A percentile compares a stretch with the other conserved stretches of the same genome.
These are phyloP conservation scores for Ditula angustiorana DNA, from an alignment of 2,888 invertebrate genomes.

Conservation along the genomic window DNA sequence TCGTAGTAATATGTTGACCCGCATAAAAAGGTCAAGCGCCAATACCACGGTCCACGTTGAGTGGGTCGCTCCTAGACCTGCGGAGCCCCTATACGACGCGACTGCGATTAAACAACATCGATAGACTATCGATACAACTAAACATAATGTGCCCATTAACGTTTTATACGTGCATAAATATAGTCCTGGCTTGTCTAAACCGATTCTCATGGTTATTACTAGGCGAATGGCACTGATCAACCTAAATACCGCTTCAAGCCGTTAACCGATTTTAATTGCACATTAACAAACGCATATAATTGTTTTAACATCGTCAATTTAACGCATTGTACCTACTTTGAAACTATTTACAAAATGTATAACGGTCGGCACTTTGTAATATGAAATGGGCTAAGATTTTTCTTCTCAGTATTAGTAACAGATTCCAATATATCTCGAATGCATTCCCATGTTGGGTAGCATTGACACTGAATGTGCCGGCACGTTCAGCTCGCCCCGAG, in stretches of 20 bases:
- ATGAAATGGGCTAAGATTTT: conserved; percentile 8
- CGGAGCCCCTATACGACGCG: conserved; percentile 49
- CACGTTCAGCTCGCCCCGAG: conserved; percentile 65
- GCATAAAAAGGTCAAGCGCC: conserved; percentile 68
- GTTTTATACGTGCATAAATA: conserved; percentile 48
- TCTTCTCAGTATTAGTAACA: conserved; percentile 28
- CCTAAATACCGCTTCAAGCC: conserved; percentile 27
- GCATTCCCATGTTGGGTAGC: conserved; percentile 54
- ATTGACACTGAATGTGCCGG: conserved; percentile 65
- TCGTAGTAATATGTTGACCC: conserved; percentile 69
- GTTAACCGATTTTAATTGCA: conserved; percentile 15
- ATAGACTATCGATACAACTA: conserved; percentile 44
- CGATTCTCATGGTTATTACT: conserved; percentile 26
- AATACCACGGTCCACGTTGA: conserved; percentile 57
- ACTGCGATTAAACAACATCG: conserved; percentile 40
- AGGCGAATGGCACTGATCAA: conserved; percentile 23
- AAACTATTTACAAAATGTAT: conserved; percentile 6
- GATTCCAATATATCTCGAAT: conserved; percentile 36
- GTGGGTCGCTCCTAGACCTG: conserved; percentile 47
- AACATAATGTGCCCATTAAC: conserved; percentile 46
- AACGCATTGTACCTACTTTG: too few relatives aligned
- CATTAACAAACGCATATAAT: conserved; percentile 3
- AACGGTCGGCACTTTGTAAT: background rate
- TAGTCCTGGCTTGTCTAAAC: conserved; percentile 25
- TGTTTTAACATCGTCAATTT: too few relatives aligned